These are phyloP conservation scores for Megaceryle alcyon DNA, from an alignment of 2,797 vertebrate genomes.

Conservation along the genomic window DNA sequence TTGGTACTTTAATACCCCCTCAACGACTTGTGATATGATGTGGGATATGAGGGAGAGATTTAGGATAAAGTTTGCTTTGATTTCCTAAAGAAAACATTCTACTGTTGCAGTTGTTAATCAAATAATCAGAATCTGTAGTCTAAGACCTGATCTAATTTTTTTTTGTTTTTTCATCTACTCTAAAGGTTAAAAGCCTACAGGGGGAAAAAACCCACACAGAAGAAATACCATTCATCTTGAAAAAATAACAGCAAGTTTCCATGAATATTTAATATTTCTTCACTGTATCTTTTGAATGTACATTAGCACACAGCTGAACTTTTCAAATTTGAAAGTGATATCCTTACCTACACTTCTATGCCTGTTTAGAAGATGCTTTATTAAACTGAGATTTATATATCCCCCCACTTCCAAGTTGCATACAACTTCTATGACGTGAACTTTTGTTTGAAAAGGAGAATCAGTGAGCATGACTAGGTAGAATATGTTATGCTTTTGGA, in stretches of 20 bases:
- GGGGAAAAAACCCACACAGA: fast-evolving
- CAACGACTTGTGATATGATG: conserved; percentile 9
- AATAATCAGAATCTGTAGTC: not conserved
- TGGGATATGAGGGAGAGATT: conserved; percentile 23
- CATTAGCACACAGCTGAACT: not conserved
- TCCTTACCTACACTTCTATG: not conserved
- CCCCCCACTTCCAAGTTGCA: not conserved
- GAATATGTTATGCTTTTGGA: not conserved
- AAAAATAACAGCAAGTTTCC: not conserved
- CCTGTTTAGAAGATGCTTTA: not conserved
- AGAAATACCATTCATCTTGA: not conserved
- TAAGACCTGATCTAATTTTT: not conserved
- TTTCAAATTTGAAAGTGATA: not conserved
- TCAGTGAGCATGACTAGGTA: not conserved
- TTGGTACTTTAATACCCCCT: conserved; percentile 1
- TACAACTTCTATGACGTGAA: not conserved
- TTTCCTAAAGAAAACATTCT: conserved; percentile 42
- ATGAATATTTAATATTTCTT: not conserved
- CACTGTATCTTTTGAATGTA: not conserved
- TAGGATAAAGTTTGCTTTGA: conserved; percentile 3
- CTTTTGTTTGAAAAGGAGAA: not conserved
- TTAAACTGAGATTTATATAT: not conserved
- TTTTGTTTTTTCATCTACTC: not conserved
- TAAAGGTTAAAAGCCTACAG: not conserved
- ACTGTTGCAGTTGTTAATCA: conserved; percentile 12